phyloP scores from a whole-genome alignment of 2,797 vertebrate species.

The Lemur catta region DNA sequence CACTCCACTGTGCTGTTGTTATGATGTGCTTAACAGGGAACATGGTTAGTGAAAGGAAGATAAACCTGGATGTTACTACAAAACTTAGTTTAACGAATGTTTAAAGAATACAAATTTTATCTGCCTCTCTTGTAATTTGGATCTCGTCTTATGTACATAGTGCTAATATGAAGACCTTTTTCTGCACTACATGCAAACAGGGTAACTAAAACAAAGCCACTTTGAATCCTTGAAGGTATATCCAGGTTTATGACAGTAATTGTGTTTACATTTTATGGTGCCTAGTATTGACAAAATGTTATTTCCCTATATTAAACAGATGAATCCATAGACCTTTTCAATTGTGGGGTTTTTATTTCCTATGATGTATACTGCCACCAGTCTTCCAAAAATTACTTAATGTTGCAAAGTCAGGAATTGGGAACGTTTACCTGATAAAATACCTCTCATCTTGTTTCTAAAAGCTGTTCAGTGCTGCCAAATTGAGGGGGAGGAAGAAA shows the following conservation, averaged over 20 bases:
- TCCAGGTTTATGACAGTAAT: slow-evolving; percentile 94
- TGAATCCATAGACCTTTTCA: slow-evolving; percentile 85
- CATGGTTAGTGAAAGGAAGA: slow-evolving; percentile 87
- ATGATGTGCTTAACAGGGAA: slow-evolving; percentile 91
- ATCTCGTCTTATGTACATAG: slow-evolving; percentile 65
- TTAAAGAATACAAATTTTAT: slow-evolving; percentile 74
- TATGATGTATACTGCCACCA: slow-evolving; percentile 65
- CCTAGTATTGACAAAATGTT: slow-evolving; percentile 93
- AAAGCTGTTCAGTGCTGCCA: slow-evolving; percentile 74
- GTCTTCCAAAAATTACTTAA: slow-evolving; percentile 60
- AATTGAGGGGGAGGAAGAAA: slow-evolving; percentile 40
- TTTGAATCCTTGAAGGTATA: slow-evolving; percentile 83
- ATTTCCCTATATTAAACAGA: slow-evolving; percentile 93
- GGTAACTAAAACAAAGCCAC: slow-evolving; percentile 80
- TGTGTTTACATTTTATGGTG: slow-evolving; percentile 99
- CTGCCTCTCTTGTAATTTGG: slow-evolving; percentile 74
- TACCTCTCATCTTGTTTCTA: slow-evolving; percentile 42
- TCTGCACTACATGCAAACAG: slow-evolving; percentile 81
- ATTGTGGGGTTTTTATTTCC: slow-evolving; percentile 83
- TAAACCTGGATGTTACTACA: slow-evolving; percentile 91
- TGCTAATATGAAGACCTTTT: slow-evolving; percentile 69
- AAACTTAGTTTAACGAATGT: slow-evolving; percentile 75
- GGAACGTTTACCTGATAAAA: slow-evolving; percentile 59
- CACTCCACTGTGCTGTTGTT: slow-evolving; percentile 90
- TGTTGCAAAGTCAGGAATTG: slow-evolving; percentile 37